These are phyloP conservation scores for Eleutherodactylus coqui DNA, from an alignment of 2,797 vertebrate species.

Conservation along the genomic window DNA sequence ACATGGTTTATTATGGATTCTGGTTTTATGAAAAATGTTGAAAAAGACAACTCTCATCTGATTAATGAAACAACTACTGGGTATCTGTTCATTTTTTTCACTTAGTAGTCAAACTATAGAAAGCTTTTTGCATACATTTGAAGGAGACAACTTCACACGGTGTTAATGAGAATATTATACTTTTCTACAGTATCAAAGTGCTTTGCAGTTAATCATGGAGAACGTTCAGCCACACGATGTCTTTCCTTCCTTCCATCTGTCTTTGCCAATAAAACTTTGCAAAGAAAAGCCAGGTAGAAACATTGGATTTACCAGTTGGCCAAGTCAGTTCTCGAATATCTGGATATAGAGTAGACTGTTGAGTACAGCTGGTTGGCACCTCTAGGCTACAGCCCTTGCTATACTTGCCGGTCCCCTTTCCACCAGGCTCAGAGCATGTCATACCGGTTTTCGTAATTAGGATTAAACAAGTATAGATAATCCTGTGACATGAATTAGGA, in stretches of 20 bases:
- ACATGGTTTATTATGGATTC: constrained; percentile 33
- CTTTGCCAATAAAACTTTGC: constrained; percentile 31
- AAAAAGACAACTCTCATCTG: constrained; percentile 5
- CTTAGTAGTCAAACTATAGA: constrained; percentile 46
- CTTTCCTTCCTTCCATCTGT: not conserved
- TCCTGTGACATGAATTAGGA: constrained; percentile 33
- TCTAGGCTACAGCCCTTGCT: not conserved
- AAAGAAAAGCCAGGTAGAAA: constrained; percentile 17
- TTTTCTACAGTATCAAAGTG: constrained; percentile 58
- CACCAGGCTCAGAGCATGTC: constrained; percentile 1
- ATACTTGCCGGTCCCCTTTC: not conserved
- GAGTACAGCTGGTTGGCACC: not conserved
- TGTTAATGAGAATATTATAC: constrained; percentile 51
- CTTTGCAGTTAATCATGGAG: constrained; percentile 46
- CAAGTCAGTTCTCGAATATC: not conserved
- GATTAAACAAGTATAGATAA: constrained; percentile 23
- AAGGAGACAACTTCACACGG: constrained; percentile 40
- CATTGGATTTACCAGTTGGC: not conserved
- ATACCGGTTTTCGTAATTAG: constrained; percentile 18
- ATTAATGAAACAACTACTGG: constrained; percentile 17
- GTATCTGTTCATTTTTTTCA: constrained; percentile 15
- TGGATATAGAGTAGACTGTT: not conserved
- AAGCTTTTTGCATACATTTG: constrained; percentile 37
- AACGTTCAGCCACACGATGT: constrained; percentile 10
- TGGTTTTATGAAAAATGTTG: constrained; percentile 10